Evolutionary conservation across 1,140 invertebrate genomes (phyloP), one percentile per base, ranked within the genome.

Genomic region (Zaprionus lachaisei): DNA sequence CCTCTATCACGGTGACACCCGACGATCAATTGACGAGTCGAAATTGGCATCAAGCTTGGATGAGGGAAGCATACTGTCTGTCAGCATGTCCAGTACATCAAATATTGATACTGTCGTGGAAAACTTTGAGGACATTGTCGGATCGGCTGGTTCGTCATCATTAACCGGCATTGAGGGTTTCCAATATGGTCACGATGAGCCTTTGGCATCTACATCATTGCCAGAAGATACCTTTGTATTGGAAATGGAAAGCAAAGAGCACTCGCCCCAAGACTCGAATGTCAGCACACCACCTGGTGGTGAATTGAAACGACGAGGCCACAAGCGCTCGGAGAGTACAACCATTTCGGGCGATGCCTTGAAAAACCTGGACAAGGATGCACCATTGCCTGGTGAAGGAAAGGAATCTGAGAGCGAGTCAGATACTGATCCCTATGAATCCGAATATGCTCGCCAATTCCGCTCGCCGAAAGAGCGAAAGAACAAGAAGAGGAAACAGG

Each of bases 81-180:
- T 94, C 22, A 94, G 94, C 81, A 86, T 94, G 68, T 95, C 94
- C 3, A 95, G 94, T 77, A 93, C 94, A n/a, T 95, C 94, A 17
- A 93, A 93, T 44, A 91, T 94, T 47, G 92, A 93, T 61, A 95
- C 95, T 26, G 94, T 95, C 20, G 94, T 95, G 31, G 94, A 95
- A 82, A 94, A 94, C 73, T 92, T 93, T 57, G 94, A 94, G 12
- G 94, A 93, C 55, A 91, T 93, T 62, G 93, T 94, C 26, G 94
- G 94, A 41, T 94, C 94, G n/a, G 89, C 93, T 5, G 94, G 94
- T 72, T 92, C 90, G 5, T 92, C 91, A 2, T 93, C 92, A 0
- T 64, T 93, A 47, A 89, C 90, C 44, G 81, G 93, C 57, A 87
- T 92, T 73, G 84, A 93, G 71, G 90, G 72, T 24, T 90, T 92